Evolutionary conservation across 1,140 invertebrate genomes (phyloP).

Genomic region (Meloidogyne exigua): DNA sequence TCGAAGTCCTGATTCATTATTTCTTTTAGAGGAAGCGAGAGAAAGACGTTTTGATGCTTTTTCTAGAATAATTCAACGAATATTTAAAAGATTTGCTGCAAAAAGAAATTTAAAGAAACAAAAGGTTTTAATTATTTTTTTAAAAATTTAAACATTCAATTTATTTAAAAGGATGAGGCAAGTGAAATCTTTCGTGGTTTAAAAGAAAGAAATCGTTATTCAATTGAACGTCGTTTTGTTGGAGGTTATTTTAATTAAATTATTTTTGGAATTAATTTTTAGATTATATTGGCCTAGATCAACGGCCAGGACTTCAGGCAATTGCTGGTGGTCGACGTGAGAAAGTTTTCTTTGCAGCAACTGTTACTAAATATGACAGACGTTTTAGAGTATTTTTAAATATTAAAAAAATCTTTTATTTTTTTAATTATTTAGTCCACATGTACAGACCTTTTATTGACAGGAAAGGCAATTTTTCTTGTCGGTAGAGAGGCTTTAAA

Average conservation of each 20-base stretch:
- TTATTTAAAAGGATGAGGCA: constrained; percentile 62
- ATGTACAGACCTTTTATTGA: constrained; percentile 71
- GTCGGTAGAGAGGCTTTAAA: constrained; percentile 70
- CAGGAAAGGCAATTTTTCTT: constrained; percentile 70
- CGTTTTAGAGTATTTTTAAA: constrained; percentile 70
- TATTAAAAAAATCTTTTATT: background rate
- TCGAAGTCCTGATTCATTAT: constrained; percentile 77
- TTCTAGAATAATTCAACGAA: constrained; percentile 74
- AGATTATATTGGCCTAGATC: constrained; percentile 68
- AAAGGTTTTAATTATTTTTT: constrained; percentile 61
- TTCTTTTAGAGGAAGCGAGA: constrained; percentile 74
- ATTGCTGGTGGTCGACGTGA: constrained; percentile 67
- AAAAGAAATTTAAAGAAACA: constrained; percentile 70
- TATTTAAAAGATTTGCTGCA: constrained; percentile 74
- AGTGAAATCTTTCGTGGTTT: constrained; percentile 71
- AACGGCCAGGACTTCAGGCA: constrained; percentile 68
- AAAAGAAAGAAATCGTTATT: constrained; percentile 72
- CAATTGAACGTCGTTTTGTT: constrained; percentile 74
- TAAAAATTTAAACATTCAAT: background rate
- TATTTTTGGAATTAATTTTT: constrained; percentile 54
- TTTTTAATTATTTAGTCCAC: constrained; percentile 20
- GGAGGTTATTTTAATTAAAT: constrained; percentile 67
- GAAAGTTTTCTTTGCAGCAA: constrained; percentile 73
- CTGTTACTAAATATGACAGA: constrained; percentile 74
- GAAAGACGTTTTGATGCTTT: constrained; percentile 74